Evolutionary conservation across 2,113 vertebrate genomes (phyloP).

Genomic region (Eira barbara): DNA sequence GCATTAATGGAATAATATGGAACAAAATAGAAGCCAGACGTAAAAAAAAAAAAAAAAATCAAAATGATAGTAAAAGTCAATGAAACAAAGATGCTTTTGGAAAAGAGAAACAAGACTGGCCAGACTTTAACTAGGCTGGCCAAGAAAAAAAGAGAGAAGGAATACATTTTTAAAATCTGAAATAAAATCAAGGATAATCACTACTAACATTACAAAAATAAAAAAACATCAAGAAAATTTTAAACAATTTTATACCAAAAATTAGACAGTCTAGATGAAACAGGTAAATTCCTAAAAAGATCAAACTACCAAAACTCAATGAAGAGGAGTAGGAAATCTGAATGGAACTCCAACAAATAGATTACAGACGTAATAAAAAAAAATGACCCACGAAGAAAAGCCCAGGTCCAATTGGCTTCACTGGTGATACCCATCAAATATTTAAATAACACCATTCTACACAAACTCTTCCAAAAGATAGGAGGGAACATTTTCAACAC

Average conservation of each 20-base stretch:
- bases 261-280: neutral
- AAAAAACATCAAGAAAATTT: neutral
- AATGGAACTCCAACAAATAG: too few relatives aligned
- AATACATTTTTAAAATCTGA: neutral
- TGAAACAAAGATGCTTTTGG: neutral
- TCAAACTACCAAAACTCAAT: too few relatives aligned
- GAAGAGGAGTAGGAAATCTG: too few relatives aligned
- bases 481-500: neutral
- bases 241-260: neutral
- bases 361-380: neutral
- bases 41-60: neutral
- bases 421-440: neutral
- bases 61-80: neutral
- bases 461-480: neutral
- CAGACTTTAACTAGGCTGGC: neutral
- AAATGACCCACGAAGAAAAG: neutral
- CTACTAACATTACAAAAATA: neutral
- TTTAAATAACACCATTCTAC: neutral
- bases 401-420: neutral
- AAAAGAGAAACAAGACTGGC: neutral
- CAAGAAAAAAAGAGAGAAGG: neutral
- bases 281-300: too few relatives aligned
- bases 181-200: neutral
- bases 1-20: neutral
- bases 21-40: neutral